Base-by-base conservation (phyloP, 2,888 invertebrate genomes). In the Nomada ferruginata region DNA sequence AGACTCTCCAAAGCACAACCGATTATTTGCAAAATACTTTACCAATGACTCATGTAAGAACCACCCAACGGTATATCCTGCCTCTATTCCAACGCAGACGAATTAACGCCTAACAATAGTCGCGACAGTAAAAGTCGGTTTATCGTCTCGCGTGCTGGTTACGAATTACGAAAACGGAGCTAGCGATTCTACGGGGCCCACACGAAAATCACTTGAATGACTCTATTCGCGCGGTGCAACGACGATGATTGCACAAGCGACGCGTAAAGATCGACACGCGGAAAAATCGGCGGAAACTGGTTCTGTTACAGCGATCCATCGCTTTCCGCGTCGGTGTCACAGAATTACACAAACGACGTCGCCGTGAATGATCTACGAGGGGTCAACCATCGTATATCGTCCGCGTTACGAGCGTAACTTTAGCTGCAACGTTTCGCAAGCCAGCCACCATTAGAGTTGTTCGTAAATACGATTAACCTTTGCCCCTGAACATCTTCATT, bases 291-390 rank as follows among this genome's bases (percentile, higher is more conserved):
- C 79, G 50, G 71, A 59, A 77, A 75, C 82, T 82, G 82, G 82
- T 82, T 82, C 71, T 64, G 20, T n/a, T 10, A 20, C 18, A 20
- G 60, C 79, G 79, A 71, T 79, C 55, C 85, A 57, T 85, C 85
- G 82, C 55, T 85, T 77, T 77, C 76, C 73, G 76, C 76, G 61
- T 76, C 79, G 61, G 69, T 78, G 77, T 84, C 74, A 42, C 57
- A 63, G 61, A 85, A 77, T 79, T 77, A 57, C 85, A 75, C 72
- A 77, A 85, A 61, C 65, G 85, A 63, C 85, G 77, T 77, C 77
- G 73, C 69, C 60, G 63, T 42, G 72, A 82, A 77, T 85, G 85
- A 85, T 83, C 75, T 68, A 79, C 60, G 76, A 26, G 72, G 57
- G 75, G 66, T 59, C 76, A 47, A 57, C 29, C 53, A 7, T 9